phyloP scores from a whole-genome alignment of 2,113 vertebrate genomes.

The Carettochelys insculpta region DNA sequence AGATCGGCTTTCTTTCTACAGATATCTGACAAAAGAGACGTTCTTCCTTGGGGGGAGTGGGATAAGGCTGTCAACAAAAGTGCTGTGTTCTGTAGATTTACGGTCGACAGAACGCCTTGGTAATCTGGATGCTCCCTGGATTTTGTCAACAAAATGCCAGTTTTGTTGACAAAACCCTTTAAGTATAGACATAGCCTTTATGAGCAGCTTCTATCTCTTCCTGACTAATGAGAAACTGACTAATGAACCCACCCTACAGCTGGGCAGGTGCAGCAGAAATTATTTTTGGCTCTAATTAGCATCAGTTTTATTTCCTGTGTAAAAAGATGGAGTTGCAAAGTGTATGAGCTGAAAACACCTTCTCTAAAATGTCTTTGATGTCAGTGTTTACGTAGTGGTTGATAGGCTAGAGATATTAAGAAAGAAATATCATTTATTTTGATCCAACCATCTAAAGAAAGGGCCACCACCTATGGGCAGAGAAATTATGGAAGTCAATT shows the following conservation, averaged over 20 bases:
- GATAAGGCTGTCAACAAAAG: no score
- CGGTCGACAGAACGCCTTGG: no score
- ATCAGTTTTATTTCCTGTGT: not conserved
- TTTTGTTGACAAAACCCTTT: no score
- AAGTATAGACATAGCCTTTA: no score
- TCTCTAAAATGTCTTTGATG: conserved; percentile 1
- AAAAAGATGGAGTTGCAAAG: not conserved
- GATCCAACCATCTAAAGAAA: not conserved
- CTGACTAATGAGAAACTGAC: not conserved
- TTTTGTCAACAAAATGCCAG: no score
- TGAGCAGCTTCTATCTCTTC: not conserved
- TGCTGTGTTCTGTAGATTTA: no score
- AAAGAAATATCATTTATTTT: not conserved
- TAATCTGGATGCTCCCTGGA: no score
- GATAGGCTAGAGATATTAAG: not conserved
- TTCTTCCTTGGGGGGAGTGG: no score
- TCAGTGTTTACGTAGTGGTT: not conserved
- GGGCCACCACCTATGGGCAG: not conserved
- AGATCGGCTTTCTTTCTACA: no score
- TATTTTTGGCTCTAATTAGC: conserved; percentile 20
- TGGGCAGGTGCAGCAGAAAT: not conserved
- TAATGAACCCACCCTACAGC: not conserved
- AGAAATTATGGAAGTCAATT: not conserved
- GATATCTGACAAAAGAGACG: no score
- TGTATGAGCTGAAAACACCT: not conserved